Percentiles rank a stretch among this genome's conserved stretches.
These are phyloP conservation scores for Volucella bombylans DNA, from an alignment of 2,888 invertebrate species.

Conservation along the genomic window DNA sequence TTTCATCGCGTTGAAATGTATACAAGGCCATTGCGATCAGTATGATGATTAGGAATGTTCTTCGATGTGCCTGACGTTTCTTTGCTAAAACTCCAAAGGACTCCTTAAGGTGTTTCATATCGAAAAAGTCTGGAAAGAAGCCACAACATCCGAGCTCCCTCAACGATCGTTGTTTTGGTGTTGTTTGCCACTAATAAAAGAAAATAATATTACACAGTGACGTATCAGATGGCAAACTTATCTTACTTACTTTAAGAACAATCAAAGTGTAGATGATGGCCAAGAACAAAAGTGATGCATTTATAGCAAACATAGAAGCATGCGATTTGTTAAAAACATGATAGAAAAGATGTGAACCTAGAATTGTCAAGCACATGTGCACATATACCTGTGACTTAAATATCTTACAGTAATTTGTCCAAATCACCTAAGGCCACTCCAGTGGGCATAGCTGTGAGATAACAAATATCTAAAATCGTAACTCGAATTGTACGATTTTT, in stretches of 20 bases:
- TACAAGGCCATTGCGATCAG: constrained; percentile 90
- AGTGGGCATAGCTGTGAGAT: constrained; percentile 91
- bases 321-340: constrained; percentile 86
- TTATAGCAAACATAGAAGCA: constrained; percentile 89
- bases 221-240: neutral
- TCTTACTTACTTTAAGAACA: constrained; percentile 83
- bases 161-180: constrained; percentile 85
- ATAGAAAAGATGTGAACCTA: constrained; percentile 87
- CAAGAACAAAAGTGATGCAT: constrained; percentile 85
- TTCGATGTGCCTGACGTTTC: constrained; percentile 84
- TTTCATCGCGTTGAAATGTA: constrained; percentile 92
- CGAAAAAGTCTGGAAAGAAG: constrained; percentile 88
- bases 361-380: constrained; percentile 73
- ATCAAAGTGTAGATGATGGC: constrained; percentile 87
- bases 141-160: constrained; percentile 85
- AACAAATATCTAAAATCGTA: constrained; percentile 91
- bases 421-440: constrained; percentile 89
- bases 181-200: constrained; percentile 85
- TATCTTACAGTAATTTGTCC: constrained; percentile 13
- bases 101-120: constrained; percentile 86
- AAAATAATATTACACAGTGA: neutral
- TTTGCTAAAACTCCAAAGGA: constrained; percentile 86
- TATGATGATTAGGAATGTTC: constrained; percentile 87
- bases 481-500: constrained; percentile 89
- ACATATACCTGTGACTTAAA: constrained; percentile 1